Base-by-base conservation (phyloP, 2,113 vertebrate genomes). In the Corythornis vintsioides region DNA sequence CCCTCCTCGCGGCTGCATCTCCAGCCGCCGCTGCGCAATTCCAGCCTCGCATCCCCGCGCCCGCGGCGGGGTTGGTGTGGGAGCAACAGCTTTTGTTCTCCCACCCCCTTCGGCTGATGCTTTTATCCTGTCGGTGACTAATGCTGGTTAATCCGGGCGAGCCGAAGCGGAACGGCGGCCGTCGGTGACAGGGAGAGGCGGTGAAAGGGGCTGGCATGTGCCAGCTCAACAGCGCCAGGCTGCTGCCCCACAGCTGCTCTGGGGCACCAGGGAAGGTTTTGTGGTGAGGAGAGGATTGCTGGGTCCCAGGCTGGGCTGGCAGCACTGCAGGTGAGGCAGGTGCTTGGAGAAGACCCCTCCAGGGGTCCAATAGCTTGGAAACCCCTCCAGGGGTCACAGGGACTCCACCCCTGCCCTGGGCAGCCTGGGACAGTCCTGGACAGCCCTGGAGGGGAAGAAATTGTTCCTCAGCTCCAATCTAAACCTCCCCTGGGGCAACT, bases 1-100 rank as follows among this genome's bases (percentile, higher is more conserved):
- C 38, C 28, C 29, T 48, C 29, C 29, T 9, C 2, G 48, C 55
- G 33, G 50, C 92, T 59, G 47, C 3, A 0, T 8, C n/a, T 31
- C 12, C 2, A 88, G 80, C 7, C 22, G 81, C 92, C 9, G 53
- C 93, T 71, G 83, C 0, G 0, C 70, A 38, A 2, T 48, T 86
- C 77, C 64, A 24, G 73, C 83, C 52, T 42, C 10, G 31, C 0
- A 2, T 60, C 42, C 71, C 75, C 4, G 2, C 0, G 13, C 66
- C 56, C 60, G 13, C 65, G 17, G 86, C 61, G 7, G 69, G 53
- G 63, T 6, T 20, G 89, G 15, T 29, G 79, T 40, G 90, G 35
- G 65, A 90, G 88, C 83, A 56, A 9, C 88, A 83, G 93, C 87
- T 76, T 89, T 82, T 91, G 85, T 87, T 92, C 78, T 91, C 79